These are phyloP conservation scores for Prosopocoilus inquinatus DNA, from an alignment of 2,888 invertebrate species.

Conservation along the genomic window DNA sequence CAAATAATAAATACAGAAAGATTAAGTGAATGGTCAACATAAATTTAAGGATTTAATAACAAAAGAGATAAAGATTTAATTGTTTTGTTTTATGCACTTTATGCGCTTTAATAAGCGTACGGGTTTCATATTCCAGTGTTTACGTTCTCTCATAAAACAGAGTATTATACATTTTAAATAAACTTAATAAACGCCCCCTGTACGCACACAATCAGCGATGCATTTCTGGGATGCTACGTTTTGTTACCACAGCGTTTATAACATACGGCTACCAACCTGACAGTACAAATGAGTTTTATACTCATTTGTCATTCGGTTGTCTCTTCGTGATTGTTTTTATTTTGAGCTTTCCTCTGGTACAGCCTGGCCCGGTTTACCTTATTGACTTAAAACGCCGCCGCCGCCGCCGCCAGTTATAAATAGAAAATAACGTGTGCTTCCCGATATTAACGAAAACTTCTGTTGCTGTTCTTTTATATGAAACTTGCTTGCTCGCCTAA, in stretches of 20 bases:
- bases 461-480: too few relatives aligned
- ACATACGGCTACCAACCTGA: constrained; percentile 32
- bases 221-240: constrained; percentile 28
- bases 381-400: neutral
- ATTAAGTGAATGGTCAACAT: too few relatives aligned
- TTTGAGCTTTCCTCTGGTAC: constrained; percentile 28
- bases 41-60: too few relatives aligned
- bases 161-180: neutral
- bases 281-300: constrained; percentile 19
- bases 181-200: neutral
- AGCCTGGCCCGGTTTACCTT: constrained; percentile 27
- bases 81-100: too few relatives aligned
- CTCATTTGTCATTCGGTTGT: constrained; percentile 14
- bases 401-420: too few relatives aligned
- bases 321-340: constrained; percentile 31
- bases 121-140: too few relatives aligned
- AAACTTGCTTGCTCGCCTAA: too few relatives aligned
- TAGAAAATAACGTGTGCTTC: too few relatives aligned
- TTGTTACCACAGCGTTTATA: constrained; percentile 29
- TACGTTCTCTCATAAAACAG: neutral
- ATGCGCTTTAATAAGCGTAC: too few relatives aligned
- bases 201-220: constrained; percentile 19
- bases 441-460: too few relatives aligned
- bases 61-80: too few relatives aligned
- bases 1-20: too few relatives aligned